Base-by-base conservation (phyloP, 2,113 vertebrate species). In the Salvelinus fontinalis region DNA sequence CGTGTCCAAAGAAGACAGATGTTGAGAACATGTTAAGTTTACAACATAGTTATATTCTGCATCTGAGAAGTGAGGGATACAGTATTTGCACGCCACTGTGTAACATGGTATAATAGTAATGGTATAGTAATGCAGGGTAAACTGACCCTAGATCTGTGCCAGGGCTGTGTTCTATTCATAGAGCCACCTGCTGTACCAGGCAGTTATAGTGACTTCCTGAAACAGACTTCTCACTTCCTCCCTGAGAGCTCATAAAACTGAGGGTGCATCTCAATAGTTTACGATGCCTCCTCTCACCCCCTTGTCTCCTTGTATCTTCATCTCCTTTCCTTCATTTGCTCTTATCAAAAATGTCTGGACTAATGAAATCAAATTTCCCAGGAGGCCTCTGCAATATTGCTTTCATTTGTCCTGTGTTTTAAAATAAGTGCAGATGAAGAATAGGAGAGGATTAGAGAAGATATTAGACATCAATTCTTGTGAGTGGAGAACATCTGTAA, bases 141-240 rank as follows among this genome's bases (percentile, higher is more conserved):
- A 26, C 0, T 16, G 11, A 44, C 39, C 14, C 18, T 76, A 71
- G 70, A 79, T n/a, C 48, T 69, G 2, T 31, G 27, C 51, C 51
- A 18, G 51, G 51, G 51, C 51, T 54, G 13, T 16, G 51, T 18
- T 54, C 13, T 54, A 3, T 3, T 54, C 16, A 18, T 54, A 54
- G 13, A 14, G 20, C 75, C 49, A 73, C 71, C 57, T 59, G 71
- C 67, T 79, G 69, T 84, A 1, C 39, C 75, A 26, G 7, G 54
- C 2, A 20, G 70, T 84, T 82, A 74, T 71, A 57, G 51, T 18
- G 48, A 85, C 85, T 91, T 89, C 87, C 89, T 90, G 86, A 81
- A 39, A 74, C 76, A 71, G 69, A 34, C 49, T 4, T 85, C 49
- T 87, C 83, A 84, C 79, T 87, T 86, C 85, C 79, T 81, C 68